Percentiles rank a stretch among this genome's conserved stretches.
Conservation (phyloP, 1,140 invertebrate genomes). For the Eulimnadia texana region DNA sequence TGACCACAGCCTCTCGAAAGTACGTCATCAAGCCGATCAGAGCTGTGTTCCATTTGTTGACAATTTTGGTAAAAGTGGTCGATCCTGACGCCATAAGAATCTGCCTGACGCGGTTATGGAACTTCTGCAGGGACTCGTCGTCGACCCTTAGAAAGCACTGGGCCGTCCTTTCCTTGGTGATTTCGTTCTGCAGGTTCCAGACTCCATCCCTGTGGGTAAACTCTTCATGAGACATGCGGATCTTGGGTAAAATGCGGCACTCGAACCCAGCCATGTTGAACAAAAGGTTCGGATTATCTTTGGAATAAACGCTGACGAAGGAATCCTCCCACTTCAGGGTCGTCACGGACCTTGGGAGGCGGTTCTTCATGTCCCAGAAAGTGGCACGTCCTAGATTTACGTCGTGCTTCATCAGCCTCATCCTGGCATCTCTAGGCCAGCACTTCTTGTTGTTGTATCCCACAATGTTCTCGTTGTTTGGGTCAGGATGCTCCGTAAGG, state of each 20-base stretch:
- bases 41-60: constrained; percentile 99
- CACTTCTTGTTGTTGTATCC: constrained; percentile 99
- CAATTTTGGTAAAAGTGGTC: constrained; percentile 99
- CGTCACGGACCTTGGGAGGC: constrained; percentile 89
- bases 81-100: constrained; percentile 99
- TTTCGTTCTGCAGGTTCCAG: constrained; percentile 99
- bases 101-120: constrained; percentile 96
- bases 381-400: constrained; percentile 98
- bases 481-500: constrained; percentile 97
- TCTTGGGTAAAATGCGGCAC: constrained; percentile 95
- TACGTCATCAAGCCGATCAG: constrained; percentile 99
- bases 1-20: constrained; percentile 96
- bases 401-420: constrained; percentile 99
- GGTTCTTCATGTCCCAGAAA: constrained; percentile 99
- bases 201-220: constrained; percentile 94
- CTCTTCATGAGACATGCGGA: constrained; percentile 90
- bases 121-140: constrained; percentile 90
- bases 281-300: constrained; percentile 96
- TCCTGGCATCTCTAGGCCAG: constrained; percentile 95
- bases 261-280: constrained; percentile 99
- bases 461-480: constrained; percentile 99
- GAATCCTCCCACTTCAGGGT: constrained; percentile 98
- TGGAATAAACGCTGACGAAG: constrained; percentile 98
- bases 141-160: constrained; percentile 97
- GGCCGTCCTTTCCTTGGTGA: constrained; percentile 95